phyloP scores from a whole-genome alignment of 2,888 invertebrate genomes.

The Hipparchia sbordonii region DNA sequence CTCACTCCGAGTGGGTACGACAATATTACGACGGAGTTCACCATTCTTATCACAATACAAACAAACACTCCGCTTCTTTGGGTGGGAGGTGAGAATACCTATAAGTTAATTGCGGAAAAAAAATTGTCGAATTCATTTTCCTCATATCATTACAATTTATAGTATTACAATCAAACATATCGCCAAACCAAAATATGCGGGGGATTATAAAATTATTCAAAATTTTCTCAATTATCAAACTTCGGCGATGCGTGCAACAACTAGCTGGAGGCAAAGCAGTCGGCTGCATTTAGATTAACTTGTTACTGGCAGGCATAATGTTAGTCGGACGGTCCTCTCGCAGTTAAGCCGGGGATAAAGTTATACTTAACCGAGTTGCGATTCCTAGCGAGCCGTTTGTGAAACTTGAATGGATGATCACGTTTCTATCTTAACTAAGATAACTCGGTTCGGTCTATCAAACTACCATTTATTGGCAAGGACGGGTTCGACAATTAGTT shows the following conservation, averaged over 20 bases:
- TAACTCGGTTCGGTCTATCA: conserved; percentile 67
- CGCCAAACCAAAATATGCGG: conserved; percentile 49
- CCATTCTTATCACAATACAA: too few species aligned
- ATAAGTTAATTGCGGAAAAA: too few species aligned
- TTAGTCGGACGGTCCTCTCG: conserved; percentile 76
- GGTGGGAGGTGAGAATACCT: too few species aligned
- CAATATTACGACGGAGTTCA: too few species aligned
- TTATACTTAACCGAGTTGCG: conserved; percentile 79
- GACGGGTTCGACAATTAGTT: conserved; percentile 38
- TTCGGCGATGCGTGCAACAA: conserved; percentile 73
- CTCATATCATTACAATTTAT: background rate
- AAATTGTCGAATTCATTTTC: background rate
- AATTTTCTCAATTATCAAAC: conserved; percentile 76
- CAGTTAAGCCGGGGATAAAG: conserved; percentile 77
- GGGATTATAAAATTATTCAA: conserved; percentile 48
- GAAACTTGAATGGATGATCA: conserved; percentile 79
- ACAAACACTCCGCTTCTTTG: too few species aligned
- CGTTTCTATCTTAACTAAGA: conserved; percentile 70
- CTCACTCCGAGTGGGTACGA: too few species aligned
- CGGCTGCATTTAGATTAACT: conserved; percentile 81
- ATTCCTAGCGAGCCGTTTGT: conserved; percentile 72
- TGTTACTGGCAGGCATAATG: conserved; percentile 82
- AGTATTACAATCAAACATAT: conserved; percentile 55
- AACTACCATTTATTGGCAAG: conserved; percentile 63
- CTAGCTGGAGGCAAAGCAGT: conserved; percentile 72